phyloP scores from a whole-genome alignment of 2,888 invertebrate species.

The Trichacis sp. region DNA sequence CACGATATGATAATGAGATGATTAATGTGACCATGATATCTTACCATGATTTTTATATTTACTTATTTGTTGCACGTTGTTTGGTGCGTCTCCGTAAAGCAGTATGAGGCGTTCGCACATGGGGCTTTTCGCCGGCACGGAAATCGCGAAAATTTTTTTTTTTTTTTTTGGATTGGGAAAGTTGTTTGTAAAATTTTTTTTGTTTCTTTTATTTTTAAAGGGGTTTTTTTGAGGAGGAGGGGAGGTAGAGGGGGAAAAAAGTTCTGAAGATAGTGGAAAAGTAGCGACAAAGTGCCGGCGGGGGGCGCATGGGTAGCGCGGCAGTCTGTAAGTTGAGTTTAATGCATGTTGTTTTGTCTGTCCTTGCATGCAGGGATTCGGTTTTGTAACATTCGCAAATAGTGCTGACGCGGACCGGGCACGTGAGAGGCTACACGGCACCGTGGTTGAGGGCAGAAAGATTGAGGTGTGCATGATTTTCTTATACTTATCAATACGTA shows the following conservation, averaged over 20 bases:
- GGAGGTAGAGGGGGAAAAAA: no score
- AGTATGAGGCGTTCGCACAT: conserved; percentile 59
- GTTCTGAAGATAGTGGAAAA: no score
- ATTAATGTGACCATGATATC: conserved; percentile 64
- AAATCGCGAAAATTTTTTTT: no score
- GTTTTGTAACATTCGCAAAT: conserved; percentile 99
- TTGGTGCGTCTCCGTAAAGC: conserved; percentile 66
- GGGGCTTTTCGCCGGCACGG: conserved; percentile 43
- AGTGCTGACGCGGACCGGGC: conserved; percentile 99
- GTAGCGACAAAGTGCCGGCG: conserved; percentile 37
- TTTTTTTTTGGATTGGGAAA: no score
- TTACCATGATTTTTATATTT: conserved; percentile 65
- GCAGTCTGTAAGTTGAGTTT: conserved; percentile 72
- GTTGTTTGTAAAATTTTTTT: no score
- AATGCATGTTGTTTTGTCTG: conserved; percentile 94
- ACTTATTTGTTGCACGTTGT: conserved; percentile 68
- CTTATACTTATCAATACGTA: conserved; percentile 70
- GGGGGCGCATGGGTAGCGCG: conserved; percentile 56
- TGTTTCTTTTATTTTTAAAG: no score
- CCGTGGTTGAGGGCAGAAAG: conserved; percentile 99
- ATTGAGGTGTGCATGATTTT: conserved; percentile 99
- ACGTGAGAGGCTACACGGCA: conserved; percentile 99
- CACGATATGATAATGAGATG: conserved; percentile 60
- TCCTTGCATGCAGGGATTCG: conserved; percentile 99
- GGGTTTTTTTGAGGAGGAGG: no score